Conservation (phyloP, 2,113 vertebrate species). For the Columba janthina region DNA sequence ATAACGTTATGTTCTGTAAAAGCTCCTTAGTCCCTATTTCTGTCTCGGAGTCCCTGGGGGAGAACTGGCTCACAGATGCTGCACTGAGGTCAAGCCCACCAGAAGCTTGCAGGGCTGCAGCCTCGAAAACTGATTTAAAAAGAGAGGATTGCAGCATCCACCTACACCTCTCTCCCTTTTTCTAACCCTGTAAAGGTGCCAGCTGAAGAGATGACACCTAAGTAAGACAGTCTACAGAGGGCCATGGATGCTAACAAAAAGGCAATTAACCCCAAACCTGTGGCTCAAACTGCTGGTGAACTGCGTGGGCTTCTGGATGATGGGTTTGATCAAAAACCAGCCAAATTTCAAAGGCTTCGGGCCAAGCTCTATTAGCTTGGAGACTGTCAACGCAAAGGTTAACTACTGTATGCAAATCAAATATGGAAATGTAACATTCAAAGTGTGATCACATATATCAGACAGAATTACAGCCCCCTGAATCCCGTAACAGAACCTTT, state of each 20-base stretch:
- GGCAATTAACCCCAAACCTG: conserved; percentile 46
- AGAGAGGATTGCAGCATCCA: not conserved
- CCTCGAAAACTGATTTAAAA: not conserved
- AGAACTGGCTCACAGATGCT: not conserved
- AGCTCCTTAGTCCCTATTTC: not conserved
- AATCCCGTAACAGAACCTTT: not conserved
- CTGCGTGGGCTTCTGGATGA: not conserved
- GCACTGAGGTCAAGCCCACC: not conserved
- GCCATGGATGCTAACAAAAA: conserved; percentile 2
- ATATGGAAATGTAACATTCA: conserved; percentile 69
- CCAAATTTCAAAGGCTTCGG: conserved; percentile 5
- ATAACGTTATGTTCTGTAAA: not conserved
- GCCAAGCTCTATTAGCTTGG: not conserved
- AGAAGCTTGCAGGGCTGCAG: not conserved
- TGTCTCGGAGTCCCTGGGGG: not conserved
- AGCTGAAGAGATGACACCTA: not conserved
- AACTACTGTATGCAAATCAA: conserved; percentile 59
- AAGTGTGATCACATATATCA: conserved; percentile 40
- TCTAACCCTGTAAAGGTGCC: not conserved
- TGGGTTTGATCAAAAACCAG: not conserved
- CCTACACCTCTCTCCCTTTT: not conserved
- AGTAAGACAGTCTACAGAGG: not conserved
- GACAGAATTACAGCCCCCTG: conserved; percentile 23
- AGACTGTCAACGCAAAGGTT: conserved; percentile 51
- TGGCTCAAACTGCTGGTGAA: not conserved